A percentile compares a stretch with the other conserved stretches of the same genome.
phyloP scores from a whole-genome alignment of 2,888 invertebrate genomes.

The Nemotelus pantherinus region DNA sequence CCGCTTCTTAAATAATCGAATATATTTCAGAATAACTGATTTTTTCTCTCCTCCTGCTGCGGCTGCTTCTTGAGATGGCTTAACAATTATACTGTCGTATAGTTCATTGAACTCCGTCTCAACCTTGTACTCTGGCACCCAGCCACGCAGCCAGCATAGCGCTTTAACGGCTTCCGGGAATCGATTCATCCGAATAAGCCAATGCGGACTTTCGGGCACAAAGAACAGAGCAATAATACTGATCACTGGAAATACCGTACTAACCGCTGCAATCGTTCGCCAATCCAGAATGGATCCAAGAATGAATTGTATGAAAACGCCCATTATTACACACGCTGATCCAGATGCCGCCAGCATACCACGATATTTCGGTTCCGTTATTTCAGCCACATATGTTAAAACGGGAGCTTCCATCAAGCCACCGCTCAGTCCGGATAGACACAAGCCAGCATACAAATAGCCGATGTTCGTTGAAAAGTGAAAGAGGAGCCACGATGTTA shows the following conservation, averaged over 20 bases:
- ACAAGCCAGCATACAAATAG: conserved; percentile 76
- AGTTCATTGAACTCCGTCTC: conserved; percentile 65
- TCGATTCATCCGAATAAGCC: conserved; percentile 77
- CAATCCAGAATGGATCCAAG: conserved; percentile 77
- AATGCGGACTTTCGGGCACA: conserved; percentile 84
- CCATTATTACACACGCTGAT: conserved; percentile 78
- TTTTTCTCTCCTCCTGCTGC: conserved; percentile 53
- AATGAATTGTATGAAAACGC: conserved; percentile 79
- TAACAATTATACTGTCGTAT: conserved; percentile 60
- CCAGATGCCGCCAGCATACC: conserved; percentile 80
- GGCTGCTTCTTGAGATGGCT: conserved; percentile 57
- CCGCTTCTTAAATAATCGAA: conserved; percentile 67
- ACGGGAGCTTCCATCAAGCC: conserved; percentile 85
- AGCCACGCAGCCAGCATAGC: conserved; percentile 82
- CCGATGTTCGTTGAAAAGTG: conserved; percentile 71
- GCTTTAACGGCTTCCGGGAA: conserved; percentile 74
- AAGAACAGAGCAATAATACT: conserved; percentile 74
- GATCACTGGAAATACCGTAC: conserved; percentile 72
- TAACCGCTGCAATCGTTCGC: conserved; percentile 76
- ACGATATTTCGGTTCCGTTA: conserved; percentile 81
- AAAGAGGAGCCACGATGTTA: conserved; percentile 79
- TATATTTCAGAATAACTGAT: conserved; percentile 54
- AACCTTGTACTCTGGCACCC: conserved; percentile 73
- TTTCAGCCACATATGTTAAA: conserved; percentile 84
- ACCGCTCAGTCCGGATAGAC: conserved; percentile 78